Evolutionary conservation across 1,140 invertebrate genomes (phyloP), one percentile per base, ranked within the genome.

Genomic region (Neoseiulus cucumeris): DNA sequence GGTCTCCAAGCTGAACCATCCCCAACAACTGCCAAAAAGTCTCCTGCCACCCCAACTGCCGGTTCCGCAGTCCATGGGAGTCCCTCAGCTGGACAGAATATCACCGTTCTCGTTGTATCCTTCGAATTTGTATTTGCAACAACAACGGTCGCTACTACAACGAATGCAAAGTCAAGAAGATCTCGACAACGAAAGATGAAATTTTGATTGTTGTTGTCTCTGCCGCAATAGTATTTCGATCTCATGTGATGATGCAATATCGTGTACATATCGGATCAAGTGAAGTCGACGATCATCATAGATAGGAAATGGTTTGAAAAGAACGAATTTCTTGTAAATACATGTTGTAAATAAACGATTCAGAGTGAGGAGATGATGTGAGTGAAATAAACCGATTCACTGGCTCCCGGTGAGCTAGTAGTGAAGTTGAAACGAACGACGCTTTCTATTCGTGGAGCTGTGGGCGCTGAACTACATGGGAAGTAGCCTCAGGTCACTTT

Each of bases 181-280:
- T 6, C 51, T 59, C 14, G 22, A 59, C 33, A 4, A 39, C 9
- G 33, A 9, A 39, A 39, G 33, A 39, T 39, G 33, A 39, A 9
- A 9, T 39, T 39, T 39, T 39, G 4, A 39, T 39, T 39, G 33
- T 39, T 39, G 4, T 9, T 39, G 33, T 9, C 33, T 9, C 33
- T 39, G 33, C 33, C 33, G 51, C 51, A 59, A 59, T 59, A 59
- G 51, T 33, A 20, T 33, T 25, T 59, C 2, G 51, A 59, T 59
- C 51, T 59, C 51, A 59, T 29, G 33, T 59, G 51, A 39, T 59
- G 51, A 59, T 59, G 51, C 51, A 59, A 59, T 59, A 59, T 25
- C 14, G 14, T 59, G 51, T 59, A 59, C 17, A 59, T 59, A 59
- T 59, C 22, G 14, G 17, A 20, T 59, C 14, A 25, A 59, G 25